A percentile compares a stretch with the other conserved stretches of the same genome.
These are phyloP conservation scores for Aromia moschata DNA, from an alignment of 2,888 invertebrate species.

Conservation along the genomic window DNA sequence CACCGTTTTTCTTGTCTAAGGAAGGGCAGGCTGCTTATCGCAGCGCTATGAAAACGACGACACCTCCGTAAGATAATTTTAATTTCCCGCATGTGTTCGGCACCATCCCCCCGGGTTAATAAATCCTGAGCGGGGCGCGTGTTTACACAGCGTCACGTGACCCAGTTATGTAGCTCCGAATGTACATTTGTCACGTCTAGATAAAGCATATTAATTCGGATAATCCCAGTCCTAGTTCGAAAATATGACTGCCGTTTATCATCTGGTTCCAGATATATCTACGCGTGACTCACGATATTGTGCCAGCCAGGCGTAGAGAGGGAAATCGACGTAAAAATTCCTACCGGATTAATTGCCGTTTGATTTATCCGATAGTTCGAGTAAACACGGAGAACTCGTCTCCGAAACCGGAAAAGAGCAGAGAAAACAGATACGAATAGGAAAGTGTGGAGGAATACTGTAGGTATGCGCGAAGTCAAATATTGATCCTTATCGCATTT, in stretches of 20 bases:
- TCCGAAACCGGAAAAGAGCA: neutral
- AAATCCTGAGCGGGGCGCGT: conserved; percentile 27
- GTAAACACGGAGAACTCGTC: neutral
- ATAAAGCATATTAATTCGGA: conserved; percentile 38
- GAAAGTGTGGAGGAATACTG: neutral
- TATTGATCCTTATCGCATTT: too few species aligned
- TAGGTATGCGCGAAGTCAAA: too few species aligned
- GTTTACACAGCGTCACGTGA: conserved; percentile 37
- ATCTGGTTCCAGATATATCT: conserved; percentile 12
- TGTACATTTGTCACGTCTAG: conserved; percentile 39
- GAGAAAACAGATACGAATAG: neutral
- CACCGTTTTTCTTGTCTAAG: too few species aligned
- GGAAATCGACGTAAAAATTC: conserved; percentile 16
- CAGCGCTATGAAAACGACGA: neutral
- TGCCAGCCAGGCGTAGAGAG: neutral
- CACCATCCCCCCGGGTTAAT: conserved; percentile 21
- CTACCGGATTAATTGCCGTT: conserved; percentile 14
- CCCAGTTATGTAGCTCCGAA: conserved; percentile 34
- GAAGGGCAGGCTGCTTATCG: too few species aligned
- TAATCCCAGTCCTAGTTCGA: conserved; percentile 31
- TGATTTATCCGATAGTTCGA: conserved; percentile 14
- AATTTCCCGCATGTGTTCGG: conserved; percentile 8
- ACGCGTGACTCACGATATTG: neutral
- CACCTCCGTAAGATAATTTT: conserved; percentile 1
- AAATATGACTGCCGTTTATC: conserved; percentile 24